Evolutionary conservation across 1,140 invertebrate genomes (phyloP).

Genomic region (Eubasilissa regina): DNA sequence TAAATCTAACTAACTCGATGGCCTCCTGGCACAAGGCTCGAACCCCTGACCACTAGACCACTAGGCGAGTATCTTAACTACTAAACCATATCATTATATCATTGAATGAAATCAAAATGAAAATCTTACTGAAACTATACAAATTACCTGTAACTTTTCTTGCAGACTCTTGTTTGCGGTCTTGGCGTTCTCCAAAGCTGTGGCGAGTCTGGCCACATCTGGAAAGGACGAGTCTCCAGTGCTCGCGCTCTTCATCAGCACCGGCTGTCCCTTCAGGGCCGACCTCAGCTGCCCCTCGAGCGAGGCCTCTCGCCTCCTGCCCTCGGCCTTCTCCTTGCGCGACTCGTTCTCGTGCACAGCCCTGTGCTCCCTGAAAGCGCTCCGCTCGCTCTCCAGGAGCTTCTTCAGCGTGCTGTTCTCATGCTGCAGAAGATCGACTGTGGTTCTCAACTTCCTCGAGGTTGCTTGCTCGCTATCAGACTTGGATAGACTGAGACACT

Average conservation of each 20-base stretch:
- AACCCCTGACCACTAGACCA: too few relatives aligned
- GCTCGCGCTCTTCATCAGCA: conserved; percentile 60
- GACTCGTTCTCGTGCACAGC: conserved; percentile 67
- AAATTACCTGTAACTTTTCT: conserved; percentile 71
- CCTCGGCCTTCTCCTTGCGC: conserved; percentile 70
- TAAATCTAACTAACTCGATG: too few relatives aligned
- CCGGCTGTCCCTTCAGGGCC: conserved; percentile 60
- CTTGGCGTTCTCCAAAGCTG: conserved; percentile 71
- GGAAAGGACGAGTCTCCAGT: conserved; percentile 62
- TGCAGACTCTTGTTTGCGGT: conserved; percentile 70
- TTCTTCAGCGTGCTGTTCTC: conserved; percentile 70
- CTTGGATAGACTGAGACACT: conserved; percentile 34
- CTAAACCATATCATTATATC: too few relatives aligned
- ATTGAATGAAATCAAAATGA: too few relatives aligned
- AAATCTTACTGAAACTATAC: too few relatives aligned
- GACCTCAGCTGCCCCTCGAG: conserved; percentile 69
- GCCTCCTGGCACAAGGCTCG: too few relatives aligned
- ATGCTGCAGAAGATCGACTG: conserved; percentile 69
- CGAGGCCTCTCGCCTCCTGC: conserved; percentile 67
- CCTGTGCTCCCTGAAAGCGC: conserved; percentile 70
- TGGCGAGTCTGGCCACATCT: conserved; percentile 66
- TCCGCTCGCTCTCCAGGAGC: conserved; percentile 72
- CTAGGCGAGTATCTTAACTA: too few relatives aligned
- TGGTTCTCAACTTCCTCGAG: conserved; percentile 63
- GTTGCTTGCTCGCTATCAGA: conserved; percentile 46